These are phyloP conservation scores for Macrotis lagotis DNA, from an alignment of 2,113 vertebrate species.

Conservation along the genomic window DNA sequence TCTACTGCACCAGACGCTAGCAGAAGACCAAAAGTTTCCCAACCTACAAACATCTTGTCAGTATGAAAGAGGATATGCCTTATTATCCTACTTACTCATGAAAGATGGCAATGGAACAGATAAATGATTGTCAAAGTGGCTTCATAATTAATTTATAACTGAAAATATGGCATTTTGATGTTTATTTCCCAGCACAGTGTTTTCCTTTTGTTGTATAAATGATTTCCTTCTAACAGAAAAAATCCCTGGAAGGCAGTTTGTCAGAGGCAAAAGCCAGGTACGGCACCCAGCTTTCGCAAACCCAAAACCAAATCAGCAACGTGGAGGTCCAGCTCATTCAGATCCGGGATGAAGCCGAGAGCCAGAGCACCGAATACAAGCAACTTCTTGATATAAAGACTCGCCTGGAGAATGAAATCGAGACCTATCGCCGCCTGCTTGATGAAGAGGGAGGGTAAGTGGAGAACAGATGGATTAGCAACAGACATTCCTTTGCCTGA, in stretches of 20 bases:
- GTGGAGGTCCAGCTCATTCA: conserved; percentile 85
- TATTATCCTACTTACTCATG: not conserved
- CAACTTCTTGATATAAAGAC: conserved; percentile 60
- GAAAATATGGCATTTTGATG: not conserved
- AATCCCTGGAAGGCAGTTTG: conserved; percentile 84
- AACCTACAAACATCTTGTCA: not conserved
- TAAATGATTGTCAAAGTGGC: not conserved
- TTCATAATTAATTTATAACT: not conserved
- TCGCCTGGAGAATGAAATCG: conserved; percentile 61
- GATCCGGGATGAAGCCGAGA: conserved; percentile 47
- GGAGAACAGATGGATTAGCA: not conserved
- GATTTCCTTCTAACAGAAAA: conserved; percentile 79
- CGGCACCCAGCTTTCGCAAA: conserved; percentile 84
- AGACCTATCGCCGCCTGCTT: conserved; percentile 47
- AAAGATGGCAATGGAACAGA: not conserved
- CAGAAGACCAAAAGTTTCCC: not conserved
- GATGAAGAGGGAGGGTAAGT: conserved; percentile 37
- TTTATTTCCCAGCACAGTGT: not conserved
- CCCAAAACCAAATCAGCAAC: conserved; percentile 78
- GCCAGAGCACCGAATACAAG: conserved; percentile 43
- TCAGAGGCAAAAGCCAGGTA: conserved; percentile 85
- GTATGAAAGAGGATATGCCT: not conserved
- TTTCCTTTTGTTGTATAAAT: not conserved
- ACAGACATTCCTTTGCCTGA: not conserved
- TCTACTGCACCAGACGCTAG: not conserved